phyloP scores from a whole-genome alignment of 2,888 invertebrate species.

The Caenorhabditis becei region DNA sequence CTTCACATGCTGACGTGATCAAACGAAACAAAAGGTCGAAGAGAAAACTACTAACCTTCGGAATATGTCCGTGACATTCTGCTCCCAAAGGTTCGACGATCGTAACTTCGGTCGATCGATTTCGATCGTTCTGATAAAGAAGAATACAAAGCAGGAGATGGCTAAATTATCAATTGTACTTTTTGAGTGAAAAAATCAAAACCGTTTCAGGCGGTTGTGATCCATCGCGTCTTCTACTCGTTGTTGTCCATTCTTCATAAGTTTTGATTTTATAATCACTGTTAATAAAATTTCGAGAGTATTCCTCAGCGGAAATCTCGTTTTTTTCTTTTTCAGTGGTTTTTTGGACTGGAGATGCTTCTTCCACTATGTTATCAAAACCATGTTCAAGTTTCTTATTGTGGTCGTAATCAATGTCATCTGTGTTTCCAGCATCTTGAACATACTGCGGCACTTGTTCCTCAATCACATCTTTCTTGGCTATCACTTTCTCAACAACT shows the following conservation, averaged over 20 bases:
- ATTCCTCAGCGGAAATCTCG: not conserved
- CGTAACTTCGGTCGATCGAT: slow-evolving; percentile 20
- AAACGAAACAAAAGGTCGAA: not conserved
- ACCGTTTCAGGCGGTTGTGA: slow-evolving; percentile 32
- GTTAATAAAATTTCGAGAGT: slow-evolving; percentile 28
- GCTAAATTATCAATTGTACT: slow-evolving; percentile 7
- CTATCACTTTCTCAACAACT: not conserved
- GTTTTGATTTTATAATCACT: slow-evolving; percentile 50
- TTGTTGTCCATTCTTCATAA: slow-evolving; percentile 61
- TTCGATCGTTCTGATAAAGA: slow-evolving; percentile 27
- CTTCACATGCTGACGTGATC: not conserved
- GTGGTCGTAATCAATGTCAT: no score
- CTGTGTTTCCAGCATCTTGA: no score
- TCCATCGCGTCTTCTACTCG: slow-evolving; percentile 34
- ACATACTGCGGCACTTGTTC: no score
- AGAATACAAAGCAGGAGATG: slow-evolving; percentile 18
- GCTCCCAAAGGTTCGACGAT: not conserved
- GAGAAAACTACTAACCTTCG: slow-evolving; percentile 28
- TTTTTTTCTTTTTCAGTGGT: not conserved
- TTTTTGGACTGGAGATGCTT: no score
- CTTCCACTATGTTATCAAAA: no score
- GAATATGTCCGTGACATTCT: slow-evolving; percentile 18
- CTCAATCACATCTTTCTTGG: not conserved
- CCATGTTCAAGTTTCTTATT: no score
- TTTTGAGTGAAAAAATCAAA: not conserved